These are phyloP conservation scores for Eremobia ochroleuca DNA, from an alignment of 2,888 invertebrate species.

Conservation along the genomic window DNA sequence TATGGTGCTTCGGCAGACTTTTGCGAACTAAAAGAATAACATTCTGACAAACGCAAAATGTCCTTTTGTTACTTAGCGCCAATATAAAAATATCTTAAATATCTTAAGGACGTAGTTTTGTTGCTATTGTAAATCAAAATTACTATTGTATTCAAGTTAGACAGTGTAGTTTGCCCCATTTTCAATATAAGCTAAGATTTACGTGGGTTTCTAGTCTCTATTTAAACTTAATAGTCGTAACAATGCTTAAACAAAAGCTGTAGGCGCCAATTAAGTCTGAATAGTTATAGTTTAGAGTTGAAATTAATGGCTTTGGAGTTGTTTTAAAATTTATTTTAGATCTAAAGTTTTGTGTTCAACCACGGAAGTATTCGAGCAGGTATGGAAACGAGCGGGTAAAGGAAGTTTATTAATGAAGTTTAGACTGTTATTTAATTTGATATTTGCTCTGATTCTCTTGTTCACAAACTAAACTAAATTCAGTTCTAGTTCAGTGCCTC, in stretches of 20 bases:
- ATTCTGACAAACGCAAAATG: background rate
- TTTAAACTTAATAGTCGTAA: conserved; percentile 32
- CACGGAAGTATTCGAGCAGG: conserved; percentile 49
- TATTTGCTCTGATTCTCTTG: too few relatives aligned
- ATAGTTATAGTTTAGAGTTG: conserved; percentile 58
- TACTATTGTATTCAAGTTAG: background rate
- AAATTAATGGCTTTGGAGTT: conserved; percentile 53
- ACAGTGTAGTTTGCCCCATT: background rate
- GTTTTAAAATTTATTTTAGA: conserved; percentile 68
- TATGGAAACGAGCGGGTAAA: conserved; percentile 19
- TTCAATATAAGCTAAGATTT: background rate
- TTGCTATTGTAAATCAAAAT: background rate
- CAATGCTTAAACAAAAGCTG: conserved; percentile 41
- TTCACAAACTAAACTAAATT: too few relatives aligned
- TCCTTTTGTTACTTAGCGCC: background rate
- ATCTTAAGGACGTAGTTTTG: too few relatives aligned
- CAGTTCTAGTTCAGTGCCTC: too few relatives aligned
- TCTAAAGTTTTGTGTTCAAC: conserved; percentile 59
- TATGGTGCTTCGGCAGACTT: background rate
- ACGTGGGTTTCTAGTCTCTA: conserved; percentile 8
- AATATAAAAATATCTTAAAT: too few relatives aligned
- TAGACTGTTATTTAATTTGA: conserved; percentile 33
- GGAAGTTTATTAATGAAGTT: conserved; percentile 41
- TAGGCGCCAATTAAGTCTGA: conserved; percentile 56
- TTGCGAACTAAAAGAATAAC: background rate